Percentiles rank a stretch among this genome's conserved stretches.
These are phyloP conservation scores for Ochropleura plecta DNA, from an alignment of 2,888 invertebrate genomes.

Conservation along the genomic window DNA sequence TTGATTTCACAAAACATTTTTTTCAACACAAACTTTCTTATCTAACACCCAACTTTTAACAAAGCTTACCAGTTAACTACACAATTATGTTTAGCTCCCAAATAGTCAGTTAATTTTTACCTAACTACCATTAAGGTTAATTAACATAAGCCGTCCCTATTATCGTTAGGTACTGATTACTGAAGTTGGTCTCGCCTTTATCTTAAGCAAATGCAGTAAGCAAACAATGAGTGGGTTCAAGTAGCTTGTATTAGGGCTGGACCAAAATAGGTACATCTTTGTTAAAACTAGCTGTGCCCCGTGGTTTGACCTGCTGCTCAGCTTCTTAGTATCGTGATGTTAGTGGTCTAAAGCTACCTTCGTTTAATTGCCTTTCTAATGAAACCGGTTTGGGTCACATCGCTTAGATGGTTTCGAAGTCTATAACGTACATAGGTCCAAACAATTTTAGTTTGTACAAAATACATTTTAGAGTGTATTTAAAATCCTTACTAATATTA, in stretches of 20 bases:
- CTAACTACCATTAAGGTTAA: constrained; percentile 30
- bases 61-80: constrained; percentile 12
- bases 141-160: constrained; percentile 29
- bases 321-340: no score
- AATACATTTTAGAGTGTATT: neutral
- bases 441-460: no score
- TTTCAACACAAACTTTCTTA: neutral
- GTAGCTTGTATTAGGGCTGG: neutral
- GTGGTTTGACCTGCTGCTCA: no score
- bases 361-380: no score
- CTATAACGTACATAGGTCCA: no score
- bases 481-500: no score
- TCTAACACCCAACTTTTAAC: neutral
- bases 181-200: constrained; percentile 36
- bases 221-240: constrained; percentile 31
- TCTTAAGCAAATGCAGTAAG: constrained; percentile 45
- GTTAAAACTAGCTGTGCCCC: no score
- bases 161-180: constrained; percentile 49
- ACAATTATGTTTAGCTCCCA: constrained; percentile 2
- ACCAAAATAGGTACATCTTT: neutral
- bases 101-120: constrained; percentile 23
- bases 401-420: no score
- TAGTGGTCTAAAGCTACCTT: no score
- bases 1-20: neutral
- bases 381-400: no score